Evolutionary conservation across 23 tunicate genomes (phyloP), one percentile per base, ranked within the genome.

Genomic region (Trididemnum miniatum): DNA sequence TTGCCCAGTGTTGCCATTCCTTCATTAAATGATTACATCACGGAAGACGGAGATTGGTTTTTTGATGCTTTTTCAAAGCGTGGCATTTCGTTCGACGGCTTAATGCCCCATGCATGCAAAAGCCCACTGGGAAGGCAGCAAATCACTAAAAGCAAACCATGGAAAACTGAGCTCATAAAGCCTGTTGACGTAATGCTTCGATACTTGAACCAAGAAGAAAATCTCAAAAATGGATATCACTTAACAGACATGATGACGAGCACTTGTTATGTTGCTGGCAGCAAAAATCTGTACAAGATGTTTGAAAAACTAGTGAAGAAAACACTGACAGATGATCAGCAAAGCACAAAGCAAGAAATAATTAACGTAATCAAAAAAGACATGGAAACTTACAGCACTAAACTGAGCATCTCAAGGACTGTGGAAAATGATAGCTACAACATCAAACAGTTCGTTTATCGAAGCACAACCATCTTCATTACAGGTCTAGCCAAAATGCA

Each of bases 1-100:
- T 22, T 78, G 7, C 82, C 72, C 35, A 52, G 82, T 78, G 39
- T 78, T 12, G 71, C 39, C 39, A 78, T 78, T 29, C 71, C 82
- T 15, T 28, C 29, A 9, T 78, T 78, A 78, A 78, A 78, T 78
- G 71, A 57, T 31, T 57, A 3, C 35, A 54, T 4, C 15, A 15
- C 26, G 5, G 63, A 24, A 24, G 29, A 69, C 20, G 38, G n/a
- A 30, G 39, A 69, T 44, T 38, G 60, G 80, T 74, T 74, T 38
- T 74, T 20, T 74, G 80, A 74, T 74, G 80, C 26, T 20, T 15
- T 9, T 38, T 35, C 80, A 26, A 15, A 9, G 32, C 4, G 75
- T 4, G 75, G 75, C 75, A 69, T 69, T 9, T 31, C 36, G 18
- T 69, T 69, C 31, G 75, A 69, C 31, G 75, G 75, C 2, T 30